These are phyloP conservation scores for Anguilla japonica DNA, from an alignment of 2,113 vertebrate species.

Conservation along the genomic window DNA sequence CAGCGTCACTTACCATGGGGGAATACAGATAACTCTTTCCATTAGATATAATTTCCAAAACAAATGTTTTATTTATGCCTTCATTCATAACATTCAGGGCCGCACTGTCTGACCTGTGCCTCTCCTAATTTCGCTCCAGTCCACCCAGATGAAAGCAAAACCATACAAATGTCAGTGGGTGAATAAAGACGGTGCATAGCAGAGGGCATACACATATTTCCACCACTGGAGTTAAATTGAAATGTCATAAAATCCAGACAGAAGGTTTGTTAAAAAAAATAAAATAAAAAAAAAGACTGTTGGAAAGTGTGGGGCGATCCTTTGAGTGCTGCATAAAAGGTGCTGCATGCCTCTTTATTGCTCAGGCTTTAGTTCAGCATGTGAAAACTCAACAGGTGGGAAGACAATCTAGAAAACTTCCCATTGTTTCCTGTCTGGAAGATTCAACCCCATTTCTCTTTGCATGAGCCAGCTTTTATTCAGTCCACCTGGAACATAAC, in stretches of 20 bases:
- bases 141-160: background rate
- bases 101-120: background rate
- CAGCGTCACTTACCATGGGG: constrained; percentile 44
- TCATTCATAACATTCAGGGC: constrained; percentile 1
- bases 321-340: background rate
- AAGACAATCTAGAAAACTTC: background rate
- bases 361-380: background rate
- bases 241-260: constrained; percentile 13
- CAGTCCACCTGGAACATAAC: background rate
- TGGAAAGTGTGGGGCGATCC: background rate
- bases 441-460: background rate
- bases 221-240: constrained; percentile 7
- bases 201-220: background rate
- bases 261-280: background rate
- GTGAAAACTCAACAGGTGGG: constrained; percentile 1
- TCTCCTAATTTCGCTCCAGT: background rate
- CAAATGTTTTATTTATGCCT: constrained; percentile 19
- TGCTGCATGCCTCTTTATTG: background rate
- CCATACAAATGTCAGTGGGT: background rate
- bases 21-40: constrained; percentile 55
- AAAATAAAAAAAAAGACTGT: background rate
- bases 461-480: background rate
- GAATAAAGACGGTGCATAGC: background rate
- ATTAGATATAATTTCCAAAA: constrained; percentile 45
- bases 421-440: background rate